Percentiles rank a stretch among this genome's conserved stretches.
phyloP scores from a whole-genome alignment of 2,888 invertebrate genomes.

The Cosmopolites sordidus region DNA sequence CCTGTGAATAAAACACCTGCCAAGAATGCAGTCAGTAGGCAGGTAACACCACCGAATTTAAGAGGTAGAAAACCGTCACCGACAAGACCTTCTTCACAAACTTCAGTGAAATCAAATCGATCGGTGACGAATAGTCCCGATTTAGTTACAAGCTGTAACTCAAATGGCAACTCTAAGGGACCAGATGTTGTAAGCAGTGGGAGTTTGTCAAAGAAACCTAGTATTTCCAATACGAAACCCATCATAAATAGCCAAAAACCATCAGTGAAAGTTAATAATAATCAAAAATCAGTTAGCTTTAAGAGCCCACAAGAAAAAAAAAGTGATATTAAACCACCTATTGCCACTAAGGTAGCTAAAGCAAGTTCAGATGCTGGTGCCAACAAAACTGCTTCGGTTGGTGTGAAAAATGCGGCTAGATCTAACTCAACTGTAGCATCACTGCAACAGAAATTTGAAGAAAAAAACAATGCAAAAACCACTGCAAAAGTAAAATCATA shows the following conservation, averaged over 20 bases:
- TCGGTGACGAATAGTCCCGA: constrained; percentile 61
- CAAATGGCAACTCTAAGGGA: constrained; percentile 54
- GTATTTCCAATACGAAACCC: constrained; percentile 41
- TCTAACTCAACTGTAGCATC: constrained; percentile 69
- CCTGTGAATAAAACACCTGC: constrained; percentile 27
- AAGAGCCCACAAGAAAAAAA: constrained; percentile 41
- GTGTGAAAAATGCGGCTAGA: constrained; percentile 51
- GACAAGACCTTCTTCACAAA: constrained; percentile 33
- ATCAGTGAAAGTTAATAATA: constrained; percentile 36
- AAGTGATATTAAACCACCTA: constrained; percentile 42
- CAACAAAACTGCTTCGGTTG: constrained; percentile 41
- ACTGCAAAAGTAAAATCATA: constrained; percentile 25
- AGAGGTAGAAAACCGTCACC: constrained; percentile 45
- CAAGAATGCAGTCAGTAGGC: constrained; percentile 31
- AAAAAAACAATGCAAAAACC: constrained; percentile 38
- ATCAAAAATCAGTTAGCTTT: constrained; percentile 42
- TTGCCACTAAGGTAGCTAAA: constrained; percentile 30
- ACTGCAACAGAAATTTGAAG: constrained; percentile 76
- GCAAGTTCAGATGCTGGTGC: constrained; percentile 26
- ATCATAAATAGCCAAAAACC: constrained; percentile 37
- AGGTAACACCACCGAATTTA: constrained; percentile 51
- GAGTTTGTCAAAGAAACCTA: constrained; percentile 36
- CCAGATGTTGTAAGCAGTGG: constrained; percentile 55
- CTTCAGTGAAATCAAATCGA: constrained; percentile 36
- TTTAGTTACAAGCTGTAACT: constrained; percentile 64